Conservation (phyloP, 1,140 invertebrate genomes). For the roundworm (Caenorhabditis elegans) region DNA sequence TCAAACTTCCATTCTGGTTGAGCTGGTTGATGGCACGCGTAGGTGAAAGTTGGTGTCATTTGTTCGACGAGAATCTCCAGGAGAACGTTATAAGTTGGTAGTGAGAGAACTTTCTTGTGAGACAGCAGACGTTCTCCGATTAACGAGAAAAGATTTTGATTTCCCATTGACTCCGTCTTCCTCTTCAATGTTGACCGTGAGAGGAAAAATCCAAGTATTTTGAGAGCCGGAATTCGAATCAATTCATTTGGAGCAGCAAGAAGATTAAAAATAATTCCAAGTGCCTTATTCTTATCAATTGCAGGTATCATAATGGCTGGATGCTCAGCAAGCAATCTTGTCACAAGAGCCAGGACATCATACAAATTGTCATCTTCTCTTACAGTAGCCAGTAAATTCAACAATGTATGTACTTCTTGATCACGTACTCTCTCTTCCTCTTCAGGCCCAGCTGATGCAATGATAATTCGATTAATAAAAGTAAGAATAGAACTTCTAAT, state of each 20-base stretch:
- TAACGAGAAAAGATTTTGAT: slow-evolving; percentile 93
- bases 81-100: slow-evolving; percentile 96
- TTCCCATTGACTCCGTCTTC: slow-evolving; percentile 97
- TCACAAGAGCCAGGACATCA: slow-evolving; percentile 93
- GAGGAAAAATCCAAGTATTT: slow-evolving; percentile 89
- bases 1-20: slow-evolving; percentile 75
- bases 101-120: slow-evolving; percentile 82
- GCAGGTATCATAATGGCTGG: slow-evolving; percentile 86
- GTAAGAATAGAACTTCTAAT: slow-evolving; percentile 52
- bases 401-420: slow-evolving; percentile 94
- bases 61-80: slow-evolving; percentile 94
- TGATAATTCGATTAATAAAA: slow-evolving; percentile 51
- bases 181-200: slow-evolving; percentile 92
- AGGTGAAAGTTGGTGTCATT: slow-evolving; percentile 88
- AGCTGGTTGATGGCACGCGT: slow-evolving; percentile 71
- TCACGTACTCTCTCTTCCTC: slow-evolving; percentile 74
- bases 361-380: slow-evolving; percentile 96
- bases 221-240: slow-evolving; percentile 89
- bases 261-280: slow-evolving; percentile 91
- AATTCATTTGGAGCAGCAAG: slow-evolving; percentile 89
- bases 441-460: slow-evolving; percentile 22
- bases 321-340: slow-evolving; percentile 94
- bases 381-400: slow-evolving; percentile 95
- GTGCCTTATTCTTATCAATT: slow-evolving; percentile 93
- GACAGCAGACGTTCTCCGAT: slow-evolving; percentile 86